Evolutionary conservation across 2,113 vertebrate genomes (phyloP).

Genomic region (Oreochromis aureus): DNA sequence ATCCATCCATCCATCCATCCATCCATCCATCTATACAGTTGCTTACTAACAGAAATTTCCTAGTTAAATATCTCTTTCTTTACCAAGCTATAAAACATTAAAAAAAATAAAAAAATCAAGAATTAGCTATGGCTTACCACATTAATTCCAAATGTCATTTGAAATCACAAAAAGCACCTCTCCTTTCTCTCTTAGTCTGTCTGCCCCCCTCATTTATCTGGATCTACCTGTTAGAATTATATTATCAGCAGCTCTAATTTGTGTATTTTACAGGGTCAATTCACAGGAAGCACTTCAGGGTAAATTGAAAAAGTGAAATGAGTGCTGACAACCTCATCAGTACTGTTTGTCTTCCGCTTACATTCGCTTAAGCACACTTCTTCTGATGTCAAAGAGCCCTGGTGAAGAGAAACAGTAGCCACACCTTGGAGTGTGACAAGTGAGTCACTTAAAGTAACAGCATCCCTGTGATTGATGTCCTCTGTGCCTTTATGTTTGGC

Average conservation of each 20-base stretch:
- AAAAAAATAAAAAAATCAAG: too few relatives aligned
- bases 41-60: background rate
- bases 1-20: background rate
- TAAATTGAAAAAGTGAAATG: slow-evolving; percentile 33
- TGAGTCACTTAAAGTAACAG: slow-evolving; percentile 35
- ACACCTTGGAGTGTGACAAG: slow-evolving; percentile 17
- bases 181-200: background rate
- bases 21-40: background rate
- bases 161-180: too few relatives aligned
- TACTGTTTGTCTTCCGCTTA: background rate
- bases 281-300: slow-evolving; percentile 25
- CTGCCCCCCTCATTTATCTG: background rate
- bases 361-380: background rate
- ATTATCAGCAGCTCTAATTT: slow-evolving; percentile 32
- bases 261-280: slow-evolving; percentile 30
- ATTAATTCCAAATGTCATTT: too few relatives aligned
- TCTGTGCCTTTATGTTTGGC: slow-evolving; percentile 17
- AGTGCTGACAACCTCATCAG: slow-evolving; percentile 27
- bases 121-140: too few relatives aligned
- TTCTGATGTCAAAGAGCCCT: background rate
- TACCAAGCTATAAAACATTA: background rate
- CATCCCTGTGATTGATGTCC: slow-evolving; percentile 33
- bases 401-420: slow-evolving; percentile 4
- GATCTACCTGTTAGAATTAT: background rate
- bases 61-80: background rate